A percentile compares a stretch with the other conserved stretches of the same genome.
Conservation (phyloP, 2,113 vertebrate genomes). For the Larimichthys polyactis region DNA sequence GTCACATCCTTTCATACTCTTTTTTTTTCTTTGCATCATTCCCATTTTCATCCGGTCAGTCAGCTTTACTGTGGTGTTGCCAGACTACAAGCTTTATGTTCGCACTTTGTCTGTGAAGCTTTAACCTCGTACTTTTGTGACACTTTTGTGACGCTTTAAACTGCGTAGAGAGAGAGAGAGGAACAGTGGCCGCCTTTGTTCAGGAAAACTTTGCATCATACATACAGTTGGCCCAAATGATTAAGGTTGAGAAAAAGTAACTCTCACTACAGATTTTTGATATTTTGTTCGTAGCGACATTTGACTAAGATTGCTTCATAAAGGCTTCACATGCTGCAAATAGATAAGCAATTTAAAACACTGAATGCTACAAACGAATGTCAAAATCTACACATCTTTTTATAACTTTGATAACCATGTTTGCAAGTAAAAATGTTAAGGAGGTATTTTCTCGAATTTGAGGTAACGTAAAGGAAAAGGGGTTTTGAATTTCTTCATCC, state of each 20-base stretch:
- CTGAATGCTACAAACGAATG: background rate
- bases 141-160: slow-evolving; percentile 22
- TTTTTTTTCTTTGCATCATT: slow-evolving; percentile 13
- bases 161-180: background rate
- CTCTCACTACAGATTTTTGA: background rate
- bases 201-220: background rate
- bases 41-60: slow-evolving; percentile 26
- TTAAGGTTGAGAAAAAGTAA: background rate
- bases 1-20: background rate
- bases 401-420: background rate
- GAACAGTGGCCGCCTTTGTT: background rate
- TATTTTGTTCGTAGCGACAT: background rate
- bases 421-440: background rate
- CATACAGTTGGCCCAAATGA: background rate
- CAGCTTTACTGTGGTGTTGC: background rate
- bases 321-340: background rate
- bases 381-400: background rate
- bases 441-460: background rate
- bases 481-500: background rate
- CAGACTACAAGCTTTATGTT: background rate
- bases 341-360: background rate
- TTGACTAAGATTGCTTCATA: background rate
- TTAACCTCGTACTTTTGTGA: background rate
- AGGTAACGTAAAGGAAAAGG: background rate
- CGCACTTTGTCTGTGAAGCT: background rate